These are phyloP conservation scores for Spialia ferax DNA, from an alignment of 2,888 invertebrate genomes.

Conservation along the genomic window DNA sequence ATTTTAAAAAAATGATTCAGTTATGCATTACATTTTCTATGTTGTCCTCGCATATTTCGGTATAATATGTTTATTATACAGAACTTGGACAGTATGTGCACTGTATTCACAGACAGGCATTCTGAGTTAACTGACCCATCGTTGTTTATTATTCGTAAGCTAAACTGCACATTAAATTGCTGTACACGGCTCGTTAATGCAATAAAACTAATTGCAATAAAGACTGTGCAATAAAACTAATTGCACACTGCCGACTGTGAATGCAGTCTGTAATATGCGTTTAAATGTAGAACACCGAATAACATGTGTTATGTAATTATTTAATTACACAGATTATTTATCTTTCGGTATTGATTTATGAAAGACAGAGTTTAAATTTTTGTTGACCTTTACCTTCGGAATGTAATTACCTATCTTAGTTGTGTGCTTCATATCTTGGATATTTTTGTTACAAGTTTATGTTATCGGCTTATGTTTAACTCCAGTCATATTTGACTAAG, in stretches of 20 bases:
- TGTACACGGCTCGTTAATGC: conserved; percentile 30
- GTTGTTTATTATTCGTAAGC: conserved; percentile 22
- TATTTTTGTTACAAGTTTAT: too few relatives aligned
- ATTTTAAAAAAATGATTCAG: too few relatives aligned
- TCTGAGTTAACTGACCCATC: not conserved
- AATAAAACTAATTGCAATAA: conserved; percentile 34
- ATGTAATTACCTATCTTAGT: too few relatives aligned
- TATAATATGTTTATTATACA: too few relatives aligned
- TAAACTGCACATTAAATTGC: conserved; percentile 16
- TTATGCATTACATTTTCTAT: too few relatives aligned
- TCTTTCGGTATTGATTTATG: not conserved
- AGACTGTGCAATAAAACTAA: conserved; percentile 24
- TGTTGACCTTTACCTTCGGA: too few relatives aligned
- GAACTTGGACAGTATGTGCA: not conserved
- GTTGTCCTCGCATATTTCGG: too few relatives aligned
- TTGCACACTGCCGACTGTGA: conserved; percentile 9
- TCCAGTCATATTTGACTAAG: too few relatives aligned
- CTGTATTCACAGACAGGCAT: not conserved
- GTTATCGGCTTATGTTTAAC: too few relatives aligned
- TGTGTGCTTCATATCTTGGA: too few relatives aligned
- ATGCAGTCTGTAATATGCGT: conserved; percentile 7
- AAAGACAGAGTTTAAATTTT: not conserved
- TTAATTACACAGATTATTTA: not conserved
- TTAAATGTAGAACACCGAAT: conserved; percentile 1
- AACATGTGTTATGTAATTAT: not conserved